Evolutionary conservation across 2,113 vertebrate genomes (phyloP), one percentile per base, ranked within the genome.

Genomic region (Python bivittatus): DNA sequence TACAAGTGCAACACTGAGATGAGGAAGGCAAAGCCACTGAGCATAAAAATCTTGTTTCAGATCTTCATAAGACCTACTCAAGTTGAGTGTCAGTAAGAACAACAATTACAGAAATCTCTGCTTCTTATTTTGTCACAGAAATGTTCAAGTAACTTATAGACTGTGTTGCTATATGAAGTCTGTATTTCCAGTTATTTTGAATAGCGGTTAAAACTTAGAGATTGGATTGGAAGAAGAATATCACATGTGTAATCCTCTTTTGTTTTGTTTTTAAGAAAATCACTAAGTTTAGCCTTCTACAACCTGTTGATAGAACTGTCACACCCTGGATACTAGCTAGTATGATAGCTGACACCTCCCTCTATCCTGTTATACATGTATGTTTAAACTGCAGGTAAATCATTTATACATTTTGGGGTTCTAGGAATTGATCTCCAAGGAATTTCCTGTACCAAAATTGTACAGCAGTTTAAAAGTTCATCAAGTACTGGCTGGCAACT

Each of bases 381-480:
- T 33, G 15, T 85, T 56, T 56, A 48, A 20, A 89, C 20, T n/a
- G 27, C 4, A 0, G 0, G 54, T n/a, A 84, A 92, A 5, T 87
- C 86, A 88, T 61, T 9, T 25, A 91, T 91, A 79, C 79, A 93
- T 94, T 94, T 95, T 91, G 94, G 64, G 6, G 0, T 54, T 88
- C 58, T 0, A 10, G 57, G 91, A 7, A 72, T 12, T 90, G 88
- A 95, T 94, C 89, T 58, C 90, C 72, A 89, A 29, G 93, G 84
- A 0, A 57, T 84, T 90, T 84, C 88, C 0, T 0, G 90, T 0
- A 17, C 92, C 20, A 95, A 95, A 86, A 29, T 93, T 92, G 92
- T 95, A 84, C 23, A 92, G 94, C 94, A 92, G 48, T 88, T 96
- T 92, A 44, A 93, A 92, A 90, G 90, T 91, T 4, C 9, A 58